Conservation (phyloP, 2,888 invertebrate genomes). For the Steinernema hermaphroditum region DNA sequence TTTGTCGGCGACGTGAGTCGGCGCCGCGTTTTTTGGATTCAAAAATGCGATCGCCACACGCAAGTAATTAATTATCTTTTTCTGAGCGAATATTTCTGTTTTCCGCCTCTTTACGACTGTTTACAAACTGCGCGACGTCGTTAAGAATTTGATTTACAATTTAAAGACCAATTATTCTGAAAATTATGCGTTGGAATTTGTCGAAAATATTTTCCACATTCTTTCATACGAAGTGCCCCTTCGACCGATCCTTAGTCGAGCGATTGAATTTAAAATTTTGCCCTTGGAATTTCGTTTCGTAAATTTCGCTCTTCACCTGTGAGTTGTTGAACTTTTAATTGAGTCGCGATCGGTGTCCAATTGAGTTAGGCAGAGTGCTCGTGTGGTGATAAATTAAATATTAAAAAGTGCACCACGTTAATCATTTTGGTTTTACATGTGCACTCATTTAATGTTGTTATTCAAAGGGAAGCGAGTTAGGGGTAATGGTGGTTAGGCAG, state of each 20-base stretch:
- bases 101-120: conserved; percentile 7
- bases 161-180: neutral
- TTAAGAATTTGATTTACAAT: conserved; percentile 4
- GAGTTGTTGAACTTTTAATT: conserved; percentile 6
- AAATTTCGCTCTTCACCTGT: neutral
- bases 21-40: too few species aligned
- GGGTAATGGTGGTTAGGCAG: too few species aligned
- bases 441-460: neutral
- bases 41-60: too few species aligned
- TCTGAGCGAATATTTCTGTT: too few species aligned
- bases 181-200: neutral
- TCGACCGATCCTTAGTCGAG: too few species aligned
- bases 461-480: neutral
- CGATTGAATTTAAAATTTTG: too few species aligned
- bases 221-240: too few species aligned
- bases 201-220: conserved; percentile 15
- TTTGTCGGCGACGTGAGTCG: too few species aligned
- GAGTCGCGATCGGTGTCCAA: neutral
- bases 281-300: neutral
- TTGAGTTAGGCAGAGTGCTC: too few species aligned
- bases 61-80: too few species aligned
- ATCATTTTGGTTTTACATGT: neutral
- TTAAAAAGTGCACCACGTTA: conserved; percentile 4
- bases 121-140: neutral
- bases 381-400: neutral